These are phyloP conservation scores for Loris lydekkerianus DNA, from an alignment of 2,797 vertebrate genomes.

Conservation along the genomic window DNA sequence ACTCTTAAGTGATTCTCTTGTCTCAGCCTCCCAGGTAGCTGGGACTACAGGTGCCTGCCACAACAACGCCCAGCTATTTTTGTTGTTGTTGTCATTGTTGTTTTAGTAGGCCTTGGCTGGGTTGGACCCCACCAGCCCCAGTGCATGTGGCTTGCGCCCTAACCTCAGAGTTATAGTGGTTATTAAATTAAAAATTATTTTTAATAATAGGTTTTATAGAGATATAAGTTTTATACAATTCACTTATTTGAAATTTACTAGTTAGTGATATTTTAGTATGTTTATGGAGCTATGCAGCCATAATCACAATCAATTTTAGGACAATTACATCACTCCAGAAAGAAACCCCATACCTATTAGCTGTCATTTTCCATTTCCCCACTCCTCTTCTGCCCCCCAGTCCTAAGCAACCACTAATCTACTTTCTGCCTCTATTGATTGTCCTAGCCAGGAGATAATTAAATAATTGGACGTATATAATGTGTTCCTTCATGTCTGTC, in stretches of 20 bases:
- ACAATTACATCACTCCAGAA: conserved; percentile 25
- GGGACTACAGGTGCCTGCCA: no score
- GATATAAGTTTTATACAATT: conserved; percentile 1
- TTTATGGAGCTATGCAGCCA: background rate
- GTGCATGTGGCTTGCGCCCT: no score
- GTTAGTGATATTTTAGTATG: background rate
- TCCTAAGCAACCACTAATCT: background rate
- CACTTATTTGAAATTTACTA: background rate
- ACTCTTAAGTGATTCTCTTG: no score
- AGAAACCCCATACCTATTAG: background rate
- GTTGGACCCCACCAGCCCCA: no score
- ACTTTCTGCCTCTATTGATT: conserved; percentile 9
- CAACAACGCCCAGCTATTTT: no score
- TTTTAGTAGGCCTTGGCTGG: no score
- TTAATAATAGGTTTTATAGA: conserved; percentile 48
- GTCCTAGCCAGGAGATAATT: background rate
- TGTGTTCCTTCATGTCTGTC: background rate
- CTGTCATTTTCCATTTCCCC: background rate
- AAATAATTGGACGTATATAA: background rate
- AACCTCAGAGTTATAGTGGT: background rate
- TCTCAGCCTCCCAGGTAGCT: no score
- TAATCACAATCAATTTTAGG: conserved; percentile 31
- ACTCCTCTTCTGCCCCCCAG: background rate
- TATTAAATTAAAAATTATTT: background rate
- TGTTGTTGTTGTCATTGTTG: no score